Percentiles rank a stretch among this genome's conserved stretches.
Evolutionary conservation across 2,113 vertebrate species (phyloP).

Genomic region (Xenus cinereus): DNA sequence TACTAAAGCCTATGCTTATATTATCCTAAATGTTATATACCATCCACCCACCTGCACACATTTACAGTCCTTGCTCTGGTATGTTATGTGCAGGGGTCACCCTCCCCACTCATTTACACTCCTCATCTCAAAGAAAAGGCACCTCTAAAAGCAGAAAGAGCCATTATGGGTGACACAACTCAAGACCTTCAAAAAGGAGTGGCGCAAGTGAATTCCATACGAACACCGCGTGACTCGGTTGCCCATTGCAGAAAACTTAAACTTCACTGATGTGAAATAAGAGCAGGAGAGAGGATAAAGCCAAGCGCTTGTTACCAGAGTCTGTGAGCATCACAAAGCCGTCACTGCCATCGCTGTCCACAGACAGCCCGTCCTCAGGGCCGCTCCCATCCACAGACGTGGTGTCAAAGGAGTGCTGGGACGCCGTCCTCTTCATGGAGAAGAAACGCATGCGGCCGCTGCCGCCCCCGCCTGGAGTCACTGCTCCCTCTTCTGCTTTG

Average conservation of each 20-base stretch:
- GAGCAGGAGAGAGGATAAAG: not conserved
- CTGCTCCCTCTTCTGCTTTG: conserved; percentile 77
- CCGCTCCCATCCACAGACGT: conserved; percentile 85
- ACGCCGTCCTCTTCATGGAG: conserved; percentile 85
- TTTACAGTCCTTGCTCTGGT: not conserved
- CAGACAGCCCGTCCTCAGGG: conserved; percentile 86
- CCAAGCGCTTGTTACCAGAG: conserved; percentile 74
- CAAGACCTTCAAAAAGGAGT: not conserved
- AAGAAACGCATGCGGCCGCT: conserved; percentile 75
- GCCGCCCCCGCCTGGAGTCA: conserved; percentile 51
- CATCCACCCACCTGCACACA: not conserved
- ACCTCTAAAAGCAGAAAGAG: not conserved
- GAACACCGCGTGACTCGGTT: not conserved
- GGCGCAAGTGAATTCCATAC: not conserved
- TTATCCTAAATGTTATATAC: not conserved
- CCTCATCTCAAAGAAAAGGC: not conserved
- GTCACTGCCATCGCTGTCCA: conserved; percentile 91
- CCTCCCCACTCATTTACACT: not conserved
- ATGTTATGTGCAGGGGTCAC: not conserved
- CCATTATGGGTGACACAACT: not conserved
- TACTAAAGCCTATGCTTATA: not conserved
- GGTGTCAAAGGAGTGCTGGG: conserved; percentile 91
- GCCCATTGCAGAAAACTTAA: not conserved
- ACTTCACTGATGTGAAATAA: not conserved
- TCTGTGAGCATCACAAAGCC: conserved; percentile 88